Evolutionary conservation across 2,888 invertebrate genomes (phyloP).

Genomic region (Zaprionus lineosus): DNA sequence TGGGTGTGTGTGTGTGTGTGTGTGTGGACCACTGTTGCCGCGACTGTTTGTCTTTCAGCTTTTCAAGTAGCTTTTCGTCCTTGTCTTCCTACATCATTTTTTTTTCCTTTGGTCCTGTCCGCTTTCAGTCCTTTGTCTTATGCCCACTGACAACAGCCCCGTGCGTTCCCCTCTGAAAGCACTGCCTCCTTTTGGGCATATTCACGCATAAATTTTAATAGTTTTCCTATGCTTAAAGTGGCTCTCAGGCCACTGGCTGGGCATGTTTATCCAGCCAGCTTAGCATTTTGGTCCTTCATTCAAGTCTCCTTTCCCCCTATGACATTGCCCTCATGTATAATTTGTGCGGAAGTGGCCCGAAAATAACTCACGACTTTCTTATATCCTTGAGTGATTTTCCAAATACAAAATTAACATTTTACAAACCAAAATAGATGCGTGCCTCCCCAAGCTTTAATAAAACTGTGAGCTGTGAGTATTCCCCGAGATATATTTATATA

Average conservation of each 20-base stretch:
- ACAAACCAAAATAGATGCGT: slow-evolving; percentile 47
- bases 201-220: slow-evolving; percentile 70
- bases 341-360: slow-evolving; percentile 26
- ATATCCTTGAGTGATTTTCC: slow-evolving; percentile 62
- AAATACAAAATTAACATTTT: slow-evolving; percentile 64
- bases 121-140: neutral
- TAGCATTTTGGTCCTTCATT: slow-evolving; percentile 22
- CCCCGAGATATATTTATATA: too few relatives aligned
- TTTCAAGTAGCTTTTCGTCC: slow-evolving; percentile 11
- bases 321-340: slow-evolving; percentile 23
- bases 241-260: slow-evolving; percentile 15
- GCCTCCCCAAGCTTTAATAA: too few relatives aligned
- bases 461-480: too few relatives aligned
- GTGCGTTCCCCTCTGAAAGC: too few relatives aligned
- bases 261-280: slow-evolving; percentile 27
- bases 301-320: neutral
- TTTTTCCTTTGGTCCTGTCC: neutral
- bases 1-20: slow-evolving; percentile 23
- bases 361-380: slow-evolving; percentile 46
- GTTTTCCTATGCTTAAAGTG: slow-evolving; percentile 59
- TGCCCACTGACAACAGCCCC: neutral
- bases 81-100: too few relatives aligned
- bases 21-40: slow-evolving; percentile 15
- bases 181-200: slow-evolving; percentile 11
- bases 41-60: slow-evolving; percentile 27